A percentile compares a stretch with the other conserved stretches of the same genome.
Evolutionary conservation across 1,140 invertebrate species (phyloP).

Genomic region (Agrilus planipennis): DNA sequence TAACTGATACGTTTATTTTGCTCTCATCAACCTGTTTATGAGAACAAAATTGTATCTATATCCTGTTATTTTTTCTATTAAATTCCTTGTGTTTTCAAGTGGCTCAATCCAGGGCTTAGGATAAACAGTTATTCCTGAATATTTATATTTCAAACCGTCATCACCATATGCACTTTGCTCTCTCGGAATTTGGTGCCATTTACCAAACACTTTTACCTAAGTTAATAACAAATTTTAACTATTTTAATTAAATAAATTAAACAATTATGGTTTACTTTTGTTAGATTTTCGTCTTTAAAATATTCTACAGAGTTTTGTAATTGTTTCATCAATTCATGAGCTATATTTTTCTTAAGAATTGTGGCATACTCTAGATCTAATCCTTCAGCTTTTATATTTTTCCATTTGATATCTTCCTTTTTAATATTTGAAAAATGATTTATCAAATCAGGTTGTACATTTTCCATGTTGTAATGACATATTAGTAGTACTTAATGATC

Average conservation of each 20-base stretch:
- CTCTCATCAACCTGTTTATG: constrained; percentile 63
- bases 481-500: neutral
- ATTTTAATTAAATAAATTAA: neutral
- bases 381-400: constrained; percentile 36
- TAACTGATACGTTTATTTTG: too few species aligned
- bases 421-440: constrained; percentile 6
- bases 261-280: constrained; percentile 37
- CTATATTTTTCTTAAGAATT: constrained; percentile 33
- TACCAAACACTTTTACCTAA: neutral
- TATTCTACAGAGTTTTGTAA: constrained; percentile 44
- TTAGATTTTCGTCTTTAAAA: constrained; percentile 45
- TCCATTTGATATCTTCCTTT: constrained; percentile 33
- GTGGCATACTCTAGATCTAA: constrained; percentile 42
- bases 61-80: constrained; percentile 40
- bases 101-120: constrained; percentile 48
- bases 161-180: constrained; percentile 59
- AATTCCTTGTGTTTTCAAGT: constrained; percentile 40
- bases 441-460: constrained; percentile 23
- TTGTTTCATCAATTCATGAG: constrained; percentile 35
- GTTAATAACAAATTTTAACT: too few species aligned
- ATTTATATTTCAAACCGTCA: constrained; percentile 48
- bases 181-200: constrained; percentile 17
- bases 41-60: constrained; percentile 57
- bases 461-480: constrained; percentile 16
- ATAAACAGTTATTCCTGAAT: constrained; percentile 49